These are phyloP conservation scores for Uloborus diversus DNA, from an alignment of 1,140 invertebrate genomes.

Conservation along the genomic window DNA sequence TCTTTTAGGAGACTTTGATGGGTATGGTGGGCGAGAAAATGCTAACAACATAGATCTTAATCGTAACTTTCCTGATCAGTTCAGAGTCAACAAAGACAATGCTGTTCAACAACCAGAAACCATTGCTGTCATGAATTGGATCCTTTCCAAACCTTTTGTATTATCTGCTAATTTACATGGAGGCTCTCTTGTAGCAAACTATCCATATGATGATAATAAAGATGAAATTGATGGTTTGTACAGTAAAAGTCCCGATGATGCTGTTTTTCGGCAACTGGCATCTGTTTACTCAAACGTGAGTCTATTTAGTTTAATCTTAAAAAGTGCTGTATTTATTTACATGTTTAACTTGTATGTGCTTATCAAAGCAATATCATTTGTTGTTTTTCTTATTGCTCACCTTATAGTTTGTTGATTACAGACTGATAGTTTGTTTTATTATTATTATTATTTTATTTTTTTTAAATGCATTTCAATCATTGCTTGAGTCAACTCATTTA, in stretches of 20 bases:
- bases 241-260: conserved; percentile 80
- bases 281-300: conserved; percentile 80
- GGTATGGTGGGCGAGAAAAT: conserved; percentile 80
- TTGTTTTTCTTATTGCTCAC: too few species aligned
- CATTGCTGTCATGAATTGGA: conserved; percentile 90
- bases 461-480: not conserved
- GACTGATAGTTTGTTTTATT: not conserved
- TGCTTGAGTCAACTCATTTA: too few species aligned
- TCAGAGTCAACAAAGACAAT: conserved; percentile 74
- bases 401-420: too few species aligned
- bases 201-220: conserved; percentile 85
- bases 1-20: conserved; percentile 73
- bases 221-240: conserved; percentile 61
- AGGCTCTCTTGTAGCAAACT: conserved; percentile 91
- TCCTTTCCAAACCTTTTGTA: conserved; percentile 86
- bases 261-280: conserved; percentile 83
- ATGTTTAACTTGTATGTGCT: too few species aligned
- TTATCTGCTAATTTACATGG: conserved; percentile 97
- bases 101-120: conserved; percentile 82
- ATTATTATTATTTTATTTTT: not conserved
- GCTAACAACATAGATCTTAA: conserved; percentile 89
- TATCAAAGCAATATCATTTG: too few species aligned
- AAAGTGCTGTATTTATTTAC: not conserved
- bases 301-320: too few species aligned
- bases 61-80: conserved; percentile 96